phyloP scores from a whole-genome alignment of 2,113 vertebrate genomes.

The Hippocampus abdominalis region DNA sequence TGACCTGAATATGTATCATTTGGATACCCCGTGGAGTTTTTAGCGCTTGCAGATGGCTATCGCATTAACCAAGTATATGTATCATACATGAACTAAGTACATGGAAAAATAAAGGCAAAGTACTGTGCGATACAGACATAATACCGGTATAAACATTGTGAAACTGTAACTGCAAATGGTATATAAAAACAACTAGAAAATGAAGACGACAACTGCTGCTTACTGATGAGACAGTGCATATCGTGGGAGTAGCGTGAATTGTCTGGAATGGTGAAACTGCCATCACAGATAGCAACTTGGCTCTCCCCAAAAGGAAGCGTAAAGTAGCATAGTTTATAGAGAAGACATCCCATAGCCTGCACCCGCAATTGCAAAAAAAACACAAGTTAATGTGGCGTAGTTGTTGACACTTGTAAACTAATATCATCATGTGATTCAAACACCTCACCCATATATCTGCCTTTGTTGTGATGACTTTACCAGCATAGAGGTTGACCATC shows the following conservation, averaged over 20 bases:
- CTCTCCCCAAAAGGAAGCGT: conserved; percentile 98
- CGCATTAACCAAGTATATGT: neutral
- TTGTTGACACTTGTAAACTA: neutral
- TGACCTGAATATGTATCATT: neutral
- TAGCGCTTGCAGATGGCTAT: neutral
- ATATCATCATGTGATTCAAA: neutral
- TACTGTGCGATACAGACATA: neutral
- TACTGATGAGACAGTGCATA: conserved; percentile 97
- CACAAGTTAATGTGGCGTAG: neutral
- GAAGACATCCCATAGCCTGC: conserved; percentile 92
- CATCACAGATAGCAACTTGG: conserved; percentile 97
- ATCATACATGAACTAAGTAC: neutral
- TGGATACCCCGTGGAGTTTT: neutral
- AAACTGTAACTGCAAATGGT: neutral
- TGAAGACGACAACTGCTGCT: conserved; percentile 59
- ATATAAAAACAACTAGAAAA: neutral
- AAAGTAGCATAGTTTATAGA: conserved; percentile 97
- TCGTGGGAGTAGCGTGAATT: conserved; percentile 93
- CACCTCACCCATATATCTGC: conserved; percentile 93
- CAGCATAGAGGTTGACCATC: conserved; percentile 97
- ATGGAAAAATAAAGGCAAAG: no score
- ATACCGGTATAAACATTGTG: neutral
- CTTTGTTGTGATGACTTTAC: conserved; percentile 93
- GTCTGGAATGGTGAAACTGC: conserved; percentile 96
- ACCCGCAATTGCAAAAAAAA: conserved; percentile 11